Evolutionary conservation across 2,888 invertebrate genomes (phyloP).

Genomic region (Charanyca ferruginea): DNA sequence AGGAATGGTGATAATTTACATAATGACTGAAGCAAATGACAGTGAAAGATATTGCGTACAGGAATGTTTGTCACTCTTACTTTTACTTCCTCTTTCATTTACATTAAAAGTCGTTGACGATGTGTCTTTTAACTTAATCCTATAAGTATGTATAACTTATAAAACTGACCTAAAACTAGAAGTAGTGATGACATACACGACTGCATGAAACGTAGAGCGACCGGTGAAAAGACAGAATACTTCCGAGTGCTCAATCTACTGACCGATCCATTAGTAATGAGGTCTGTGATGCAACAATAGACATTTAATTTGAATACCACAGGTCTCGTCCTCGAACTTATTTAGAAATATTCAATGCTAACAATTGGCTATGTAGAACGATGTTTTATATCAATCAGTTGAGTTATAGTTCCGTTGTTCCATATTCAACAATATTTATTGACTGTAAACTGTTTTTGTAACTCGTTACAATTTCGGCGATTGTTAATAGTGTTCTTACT

Average conservation of each 20-base stretch:
- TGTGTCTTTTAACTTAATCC: too few relatives aligned
- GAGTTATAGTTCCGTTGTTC: slow-evolving; percentile 21
- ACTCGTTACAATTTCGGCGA: slow-evolving; percentile 38
- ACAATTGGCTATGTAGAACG: slow-evolving; percentile 26
- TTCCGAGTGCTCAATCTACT: slow-evolving; percentile 24
- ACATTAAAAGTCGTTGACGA: not conserved
- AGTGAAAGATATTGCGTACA: slow-evolving; percentile 73
- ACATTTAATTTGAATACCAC: slow-evolving; percentile 24
- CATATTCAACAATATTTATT: slow-evolving; percentile 35
- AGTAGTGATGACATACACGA: not conserved
- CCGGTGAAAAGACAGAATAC: not conserved
- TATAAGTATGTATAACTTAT: too few relatives aligned
- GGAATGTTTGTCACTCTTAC: slow-evolving; percentile 67
- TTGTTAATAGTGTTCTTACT: slow-evolving; percentile 19
- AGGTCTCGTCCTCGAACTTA: slow-evolving; percentile 50
- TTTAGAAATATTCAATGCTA: slow-evolving; percentile 37
- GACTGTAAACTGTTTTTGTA: slow-evolving; percentile 41
- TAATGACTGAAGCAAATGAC: slow-evolving; percentile 78
- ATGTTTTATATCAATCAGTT: slow-evolving; percentile 34
- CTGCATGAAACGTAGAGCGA: not conserved
- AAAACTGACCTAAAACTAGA: not conserved
- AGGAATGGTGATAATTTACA: slow-evolving; percentile 74
- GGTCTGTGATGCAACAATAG: slow-evolving; percentile 31
- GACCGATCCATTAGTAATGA: slow-evolving; percentile 16
- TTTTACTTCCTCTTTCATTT: too few relatives aligned